Conservation (phyloP, 2,888 invertebrate genomes). For the Arctia plantaginis region DNA sequence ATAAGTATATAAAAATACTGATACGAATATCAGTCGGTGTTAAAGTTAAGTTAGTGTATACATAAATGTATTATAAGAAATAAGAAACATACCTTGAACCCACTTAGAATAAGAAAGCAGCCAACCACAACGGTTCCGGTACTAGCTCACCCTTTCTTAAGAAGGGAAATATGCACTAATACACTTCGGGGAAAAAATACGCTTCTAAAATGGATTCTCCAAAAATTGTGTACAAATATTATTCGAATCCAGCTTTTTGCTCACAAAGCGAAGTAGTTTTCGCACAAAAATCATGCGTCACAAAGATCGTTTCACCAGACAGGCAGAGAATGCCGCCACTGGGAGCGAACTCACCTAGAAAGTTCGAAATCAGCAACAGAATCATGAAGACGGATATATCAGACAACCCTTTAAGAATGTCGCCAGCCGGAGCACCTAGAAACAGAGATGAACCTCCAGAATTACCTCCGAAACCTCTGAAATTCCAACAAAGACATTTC, state of each 20-base stretch:
- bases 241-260: slow-evolving; percentile 93
- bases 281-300: slow-evolving; percentile 74
- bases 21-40: no score
- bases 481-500: slow-evolving; percentile 73
- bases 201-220: slow-evolving; percentile 81
- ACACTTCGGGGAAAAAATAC: slow-evolving; percentile 62
- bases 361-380: slow-evolving; percentile 70
- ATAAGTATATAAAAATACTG: not conserved
- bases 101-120: slow-evolving; percentile 24
- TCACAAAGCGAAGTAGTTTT: slow-evolving; percentile 90
- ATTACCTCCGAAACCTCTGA: slow-evolving; percentile 78
- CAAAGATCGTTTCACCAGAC: slow-evolving; percentile 69
- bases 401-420: slow-evolving; percentile 79
- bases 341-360: slow-evolving; percentile 82
- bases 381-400: slow-evolving; percentile 82
- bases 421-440: slow-evolving; percentile 63
- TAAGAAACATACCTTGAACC: not conserved
- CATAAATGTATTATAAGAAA: not conserved
- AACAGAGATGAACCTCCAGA: slow-evolving; percentile 77
- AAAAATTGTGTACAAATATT: slow-evolving; percentile 88
- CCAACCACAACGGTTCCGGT: slow-evolving; percentile 61
- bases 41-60: not conserved
- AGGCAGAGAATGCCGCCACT: slow-evolving; percentile 75
- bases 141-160: slow-evolving; percentile 61
- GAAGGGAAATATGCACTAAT: slow-evolving; percentile 64